phyloP scores from a whole-genome alignment of 1,140 invertebrate genomes.

The Heliothis subflexa region DNA sequence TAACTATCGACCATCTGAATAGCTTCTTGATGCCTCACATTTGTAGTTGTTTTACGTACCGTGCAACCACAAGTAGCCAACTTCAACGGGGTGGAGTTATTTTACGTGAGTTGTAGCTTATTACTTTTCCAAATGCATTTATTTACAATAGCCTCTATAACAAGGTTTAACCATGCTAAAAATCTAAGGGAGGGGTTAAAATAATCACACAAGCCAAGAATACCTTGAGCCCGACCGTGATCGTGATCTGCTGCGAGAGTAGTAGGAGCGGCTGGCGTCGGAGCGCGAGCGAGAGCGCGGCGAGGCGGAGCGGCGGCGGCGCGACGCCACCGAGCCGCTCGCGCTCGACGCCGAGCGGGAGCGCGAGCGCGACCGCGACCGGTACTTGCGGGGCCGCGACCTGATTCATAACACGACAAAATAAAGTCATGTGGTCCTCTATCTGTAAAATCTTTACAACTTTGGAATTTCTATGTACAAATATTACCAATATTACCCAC shows the following conservation, averaged over 20 bases:
- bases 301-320: constrained; percentile 86
- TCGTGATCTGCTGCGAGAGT: constrained; percentile 88
- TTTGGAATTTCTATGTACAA: no score
- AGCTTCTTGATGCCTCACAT: no score
- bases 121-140: not conserved
- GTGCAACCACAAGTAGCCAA: no score
- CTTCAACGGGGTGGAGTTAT: no score
- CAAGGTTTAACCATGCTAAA: not conserved
- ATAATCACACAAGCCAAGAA: constrained; percentile 26
- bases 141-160: not conserved
- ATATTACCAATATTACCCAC: no score
- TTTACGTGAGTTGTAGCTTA: no score
- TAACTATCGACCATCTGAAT: no score
- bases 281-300: constrained; percentile 86
- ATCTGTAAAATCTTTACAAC: not conserved
- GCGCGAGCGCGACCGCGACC: constrained; percentile 84
- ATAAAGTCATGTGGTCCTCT: not conserved
- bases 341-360: constrained; percentile 84
- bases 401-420: constrained; percentile 54
- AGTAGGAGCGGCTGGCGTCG: constrained; percentile 83
- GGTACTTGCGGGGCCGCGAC: constrained; percentile 85
- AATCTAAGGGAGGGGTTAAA: constrained; percentile 6
- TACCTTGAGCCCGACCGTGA: constrained; percentile 88
- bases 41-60: no score
- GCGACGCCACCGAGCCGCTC: constrained; percentile 81